A percentile compares a stretch with the other conserved stretches of the same genome.
These are phyloP conservation scores for Omphaloscelis lunosa DNA, from an alignment of 2,888 invertebrate genomes.

Conservation along the genomic window DNA sequence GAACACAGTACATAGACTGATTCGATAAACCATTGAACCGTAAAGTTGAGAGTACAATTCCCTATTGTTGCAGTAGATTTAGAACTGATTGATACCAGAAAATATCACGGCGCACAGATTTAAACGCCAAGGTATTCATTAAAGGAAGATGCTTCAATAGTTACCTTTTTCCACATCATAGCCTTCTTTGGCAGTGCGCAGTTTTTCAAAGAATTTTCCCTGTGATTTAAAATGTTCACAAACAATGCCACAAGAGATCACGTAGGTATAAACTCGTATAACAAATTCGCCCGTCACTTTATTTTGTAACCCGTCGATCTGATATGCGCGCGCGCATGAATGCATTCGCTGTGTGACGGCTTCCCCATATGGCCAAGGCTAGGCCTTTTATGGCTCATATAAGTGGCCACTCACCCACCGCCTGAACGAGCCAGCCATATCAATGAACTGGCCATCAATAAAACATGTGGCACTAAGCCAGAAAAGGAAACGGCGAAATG, in stretches of 20 bases:
- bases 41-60: not conserved
- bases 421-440: conserved; percentile 90
- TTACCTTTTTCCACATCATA: conserved; percentile 50
- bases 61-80: not conserved
- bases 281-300: conserved; percentile 80
- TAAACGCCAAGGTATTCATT: conserved; percentile 15
- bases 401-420: conserved; percentile 90
- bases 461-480: conserved; percentile 90
- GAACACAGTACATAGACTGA: not conserved
- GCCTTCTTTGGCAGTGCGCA: conserved; percentile 31
- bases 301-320: conserved; percentile 85
- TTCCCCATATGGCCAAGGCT: conserved; percentile 90
- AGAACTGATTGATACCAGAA: not conserved
- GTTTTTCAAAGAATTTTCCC: conserved; percentile 57
- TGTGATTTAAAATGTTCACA: conserved; percentile 45
- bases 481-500: conserved; percentile 89
- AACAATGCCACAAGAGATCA: conserved; percentile 60
- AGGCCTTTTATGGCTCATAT: conserved; percentile 89
- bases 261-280: conserved; percentile 73
- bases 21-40: conserved; percentile 18
- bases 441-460: conserved; percentile 91
- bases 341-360: conserved; percentile 87
- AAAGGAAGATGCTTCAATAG: conserved; percentile 43
- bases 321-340: conserved; percentile 88
- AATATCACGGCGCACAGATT: conserved; percentile 5